Base-by-base conservation (phyloP, 2,888 invertebrate species). In the Melinopterus prodromus region DNA sequence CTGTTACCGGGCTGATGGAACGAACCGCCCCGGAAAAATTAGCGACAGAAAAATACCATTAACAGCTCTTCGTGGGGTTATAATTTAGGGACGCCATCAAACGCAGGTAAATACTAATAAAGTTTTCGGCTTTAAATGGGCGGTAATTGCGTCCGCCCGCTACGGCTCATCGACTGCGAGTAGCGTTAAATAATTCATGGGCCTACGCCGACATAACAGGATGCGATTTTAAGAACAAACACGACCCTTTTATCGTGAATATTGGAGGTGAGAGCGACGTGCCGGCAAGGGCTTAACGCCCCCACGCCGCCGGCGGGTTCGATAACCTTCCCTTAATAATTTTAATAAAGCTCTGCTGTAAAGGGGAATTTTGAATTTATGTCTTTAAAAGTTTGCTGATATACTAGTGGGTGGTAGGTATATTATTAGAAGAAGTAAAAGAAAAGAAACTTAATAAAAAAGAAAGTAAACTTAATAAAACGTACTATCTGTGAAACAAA, bases 1-100 rank as follows among this genome's bases (percentile, higher is more conserved):
- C 53, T 53, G 53, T 53, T 53, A 53, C 9, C 1, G 53, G 12
- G 7, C 12, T 53, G 53, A 53, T 53, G 53, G 12, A 53, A 12
- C 12, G 53, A 53, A 53, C 53, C 53, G 5, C 53, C 53, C 26
- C 53, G 53, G 1, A 79, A 78, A 82, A 81, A 82, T 81, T 82
- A 82, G 78, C 79, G 78, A 81, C 81, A 82, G 79, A 82, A 82
- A 82, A 82, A 82, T 80, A 77, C 81, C 81, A 82, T 82, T 82
- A 77, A 69, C 16, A 53, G 53, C 53, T 53, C 53, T 53, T 53
- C 53, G 9, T 12, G 53, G 53, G 9, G 7, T 53, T 9, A 12
- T 53, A 53, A 53, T 53, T 53, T 53, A 53, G 53, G 53, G 53
- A 12, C 12, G 53, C 53, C 53, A 12, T 53, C 53, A 53, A 53